Evolutionary conservation across 2,113 vertebrate species (phyloP), one percentile per base, ranked within the genome.

Genomic region (Panurus biarmicus): DNA sequence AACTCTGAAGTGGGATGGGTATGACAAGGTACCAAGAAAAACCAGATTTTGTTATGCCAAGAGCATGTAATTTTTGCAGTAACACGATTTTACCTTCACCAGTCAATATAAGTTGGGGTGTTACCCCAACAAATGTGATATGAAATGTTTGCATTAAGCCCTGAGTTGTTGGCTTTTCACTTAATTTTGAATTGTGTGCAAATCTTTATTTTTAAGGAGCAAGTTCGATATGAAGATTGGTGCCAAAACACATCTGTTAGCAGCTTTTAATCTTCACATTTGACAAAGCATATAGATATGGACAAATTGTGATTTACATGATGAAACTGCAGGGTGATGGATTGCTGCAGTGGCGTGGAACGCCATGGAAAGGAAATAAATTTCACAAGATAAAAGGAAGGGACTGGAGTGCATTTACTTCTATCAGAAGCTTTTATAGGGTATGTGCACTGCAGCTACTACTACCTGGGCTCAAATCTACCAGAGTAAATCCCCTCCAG

Each of bases 251-350:
- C 83, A 75, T 96, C 95, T 90, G 94, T 95, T 94, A 95, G 81
- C 91, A 92, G 62, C 76, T 90, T 94, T 94, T 95, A 96, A 96
- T 96, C 85, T 86, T 94, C 79, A 62, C 23, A 1, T 90, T 84
- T 88, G 93, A 93, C 80, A 84, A 93, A 95, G 93, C 26, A 0
- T 85, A 87, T 57, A 86, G 77, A 83, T 80, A 38, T 14, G 74
- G 91, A 81, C 83, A 95, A 94, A 94, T 94, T 93, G 92, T 95
- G 79, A 95, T 96, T 96, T 95, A 77, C 94, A 72, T 86, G 89
- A 87, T 83, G 93, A 87, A 96, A 93, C 91, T 40, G 0, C 92
- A 58, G 61, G 54, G 85, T 91, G 77, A 93, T 94, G 88, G 70
- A 95, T 91, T 90, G 76, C 93, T 94, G 93, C 89, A 83, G 80